Conservation (phyloP, 2,113 vertebrate genomes). For the Excalfactoria chinensis region DNA sequence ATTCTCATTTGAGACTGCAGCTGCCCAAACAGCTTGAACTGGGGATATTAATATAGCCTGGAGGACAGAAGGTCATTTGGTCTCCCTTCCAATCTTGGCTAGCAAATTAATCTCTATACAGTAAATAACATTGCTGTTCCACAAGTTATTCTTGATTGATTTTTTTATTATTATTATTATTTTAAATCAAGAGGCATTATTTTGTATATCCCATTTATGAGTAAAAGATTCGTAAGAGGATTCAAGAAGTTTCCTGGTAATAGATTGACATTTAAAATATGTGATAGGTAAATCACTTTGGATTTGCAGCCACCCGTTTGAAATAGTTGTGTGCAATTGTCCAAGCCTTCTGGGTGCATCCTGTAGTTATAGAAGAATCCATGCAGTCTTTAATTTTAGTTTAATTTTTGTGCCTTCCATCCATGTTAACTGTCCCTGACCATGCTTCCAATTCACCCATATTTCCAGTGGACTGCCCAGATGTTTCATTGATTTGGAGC, state of each 20-base stretch:
- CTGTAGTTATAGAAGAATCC: conserved; percentile 46
- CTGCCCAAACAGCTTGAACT: conserved; percentile 15
- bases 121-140: neutral
- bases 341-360: conserved; percentile 14
- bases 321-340: conserved; percentile 16
- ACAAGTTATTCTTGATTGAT: neutral
- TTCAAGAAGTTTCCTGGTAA: neutral
- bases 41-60: conserved; percentile 44
- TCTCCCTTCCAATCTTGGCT: conserved; percentile 23
- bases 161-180: neutral
- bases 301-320: conserved; percentile 18
- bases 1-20: neutral
- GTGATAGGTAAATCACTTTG: neutral
- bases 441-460: neutral
- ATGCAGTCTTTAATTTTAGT: conserved; percentile 35
- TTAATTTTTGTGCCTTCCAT: conserved; percentile 6
- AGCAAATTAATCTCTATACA: conserved; percentile 19
- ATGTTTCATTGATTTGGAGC: neutral
- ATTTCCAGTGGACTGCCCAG: neutral
- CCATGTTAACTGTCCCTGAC: neutral
- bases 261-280: neutral
- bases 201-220: neutral
- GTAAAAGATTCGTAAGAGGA: neutral
- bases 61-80: conserved; percentile 43
- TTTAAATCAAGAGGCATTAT: neutral